Base-by-base conservation (phyloP, 1,140 invertebrate genomes). In the Eumaeus atala region DNA sequence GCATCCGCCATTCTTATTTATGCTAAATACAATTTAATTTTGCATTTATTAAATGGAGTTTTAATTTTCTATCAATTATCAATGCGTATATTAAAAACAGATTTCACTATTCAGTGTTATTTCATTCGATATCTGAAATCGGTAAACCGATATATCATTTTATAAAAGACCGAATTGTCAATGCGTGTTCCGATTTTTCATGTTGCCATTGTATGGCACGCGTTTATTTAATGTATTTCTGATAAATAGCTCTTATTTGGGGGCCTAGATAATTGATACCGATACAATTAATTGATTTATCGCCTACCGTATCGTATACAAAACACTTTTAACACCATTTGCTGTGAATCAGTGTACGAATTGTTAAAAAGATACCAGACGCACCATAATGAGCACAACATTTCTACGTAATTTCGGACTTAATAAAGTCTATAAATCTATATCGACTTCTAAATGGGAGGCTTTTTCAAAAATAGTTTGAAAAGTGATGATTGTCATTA, bases 11-110 rank as follows among this genome's bases (percentile, higher is more conserved):
- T 40, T 58, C 67, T 77, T 70, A 67, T 58, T 57, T 64, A 75
- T 85, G 68, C 71, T 74, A 64, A 70, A 78, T 72, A 59, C 59
- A 58, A 56, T 69, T 65, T 61, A 34, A 64, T 68, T 60, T 64
- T 44, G 57, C 62, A 63, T 66, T 75, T 67, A 76, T 69, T 59
- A 28, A 70, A 80, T 79, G 64, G 53, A 64, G 58, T 63, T 78
- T 78, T 80, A 70, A 84, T 81, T 69, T 77, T 80, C 71, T 72
- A 77, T 77, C 62, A 62, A 75, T 75, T 73, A 70, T 71, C 62
- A 64, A 28, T 54, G 37, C 66, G 57, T 64, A 56, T 74, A 71
- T 71, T 67, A 66, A 67, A 70, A 63, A 58, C 60, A 64, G 61
- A 63, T 63, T 64, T 51, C 58, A 50, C 54, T 54, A 67, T 56